Evolutionary conservation across 2,113 vertebrate species (phyloP), one percentile per base, ranked within the genome.

Genomic region (Phoxinus phoxinus): DNA sequence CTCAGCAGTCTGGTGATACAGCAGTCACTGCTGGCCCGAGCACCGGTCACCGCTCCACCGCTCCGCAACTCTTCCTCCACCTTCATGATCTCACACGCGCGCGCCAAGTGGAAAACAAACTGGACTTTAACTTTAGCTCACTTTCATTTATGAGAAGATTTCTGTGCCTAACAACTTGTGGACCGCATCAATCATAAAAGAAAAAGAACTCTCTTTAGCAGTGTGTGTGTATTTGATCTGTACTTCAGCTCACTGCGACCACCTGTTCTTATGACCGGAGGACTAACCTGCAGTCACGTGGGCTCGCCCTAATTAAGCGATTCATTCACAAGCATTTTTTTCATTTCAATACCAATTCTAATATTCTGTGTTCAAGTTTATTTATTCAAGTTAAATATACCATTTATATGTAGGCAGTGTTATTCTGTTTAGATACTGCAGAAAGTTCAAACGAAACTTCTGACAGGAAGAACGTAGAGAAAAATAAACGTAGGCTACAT

Each of bases 1-100:
- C 95, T 95, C 81, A 99, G 96, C 74, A 99, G 94, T 77, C 96
- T 96, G 27, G 96, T 97, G 82, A 97, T 93, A 0, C 96, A 94
- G 90, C 96, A 94, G 2, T 96, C 95, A 0, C 12, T 74, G 37
- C 6, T 81, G 93, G 89, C 92, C 88, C 0, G 89, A 85, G 3
- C 90, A 83, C 84, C 89, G 92, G 2, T 84, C 77, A 30, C 74
- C 71, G 85, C 86, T 25, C 93, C 91, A 37, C 92, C 2, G n/a
- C 12, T 88, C 85, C 84, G 71, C 5, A 10, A 0, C 46, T 84
- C 46, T 69, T 65, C n/a, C 71, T 95, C 95, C 51, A 94, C 93
- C 92, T 95, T 95, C 95, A 95, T 95, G 90, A 69, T 59, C 67
- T 74, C 46, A 56, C 53, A 19, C 69, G 8, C 30, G 6, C 51